Evolutionary conservation across 1,140 invertebrate species (phyloP), one percentile per base, ranked within the genome.

Genomic region (Kradibia gibbosae): DNA sequence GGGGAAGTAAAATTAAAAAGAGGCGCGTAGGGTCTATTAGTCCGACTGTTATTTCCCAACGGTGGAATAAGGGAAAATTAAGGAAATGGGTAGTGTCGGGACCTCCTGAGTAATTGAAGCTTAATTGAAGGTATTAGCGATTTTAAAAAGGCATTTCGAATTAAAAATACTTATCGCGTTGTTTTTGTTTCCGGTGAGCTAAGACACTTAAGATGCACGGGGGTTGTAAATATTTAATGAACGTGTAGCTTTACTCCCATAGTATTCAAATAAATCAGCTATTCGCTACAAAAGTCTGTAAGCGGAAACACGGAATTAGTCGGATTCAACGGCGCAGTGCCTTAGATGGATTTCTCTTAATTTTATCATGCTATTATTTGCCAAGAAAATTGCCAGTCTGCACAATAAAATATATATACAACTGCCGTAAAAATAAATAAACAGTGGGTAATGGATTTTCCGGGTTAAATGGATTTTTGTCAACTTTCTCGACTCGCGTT

Each of bases 381-480:
- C 28, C 3, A 50, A 31, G 70, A 45, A 72, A 72, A 50, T 50
- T 7, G 20, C 48, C 31, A 20, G 31, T 50, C 1, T 48, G 28
- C 17, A 50, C 25, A 34, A 55, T 55, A 34, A 74, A 55, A 34
- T 50, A 50, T 55, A 36, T 17, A 25, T 72, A n/a, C n/a, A n/a
- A n/a, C 25, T 22, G 13, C 17, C 1, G 31, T 22, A 53, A 74
- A 76, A 76, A 65, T 62, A 76, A 76, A 62, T 36, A 76, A 48
- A 55, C 57, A 60, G 1, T 15, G 22, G 10, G 57, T 76, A 76
- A 62, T 62, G 39, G 57, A 25, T 67, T 78, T 62, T 53, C 31
- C 31, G 62, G 76, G 67, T 72, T 72, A 57, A 71, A 42, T 71
- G 67, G 65, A 71, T 79, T 75, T 75, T 75, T 75, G 31, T 57